Percentiles rank a stretch among this genome's conserved stretches.
These are phyloP conservation scores for Pachyramphus minor DNA, from an alignment of 2,113 vertebrate genomes.

Conservation along the genomic window DNA sequence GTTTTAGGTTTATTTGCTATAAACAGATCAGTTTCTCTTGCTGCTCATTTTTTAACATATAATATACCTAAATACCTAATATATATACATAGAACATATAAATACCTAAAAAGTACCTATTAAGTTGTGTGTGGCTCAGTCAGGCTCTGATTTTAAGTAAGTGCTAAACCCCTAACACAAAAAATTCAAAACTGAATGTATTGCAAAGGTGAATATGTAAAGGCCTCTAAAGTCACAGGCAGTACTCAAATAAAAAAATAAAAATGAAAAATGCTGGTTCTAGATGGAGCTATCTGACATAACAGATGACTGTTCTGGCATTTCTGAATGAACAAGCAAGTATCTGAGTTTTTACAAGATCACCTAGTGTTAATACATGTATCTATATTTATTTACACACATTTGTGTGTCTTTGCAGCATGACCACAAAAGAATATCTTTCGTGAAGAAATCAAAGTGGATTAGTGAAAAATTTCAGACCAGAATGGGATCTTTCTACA, in stretches of 20 bases:
- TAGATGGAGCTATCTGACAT: background rate
- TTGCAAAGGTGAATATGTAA: background rate
- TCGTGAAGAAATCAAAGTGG: background rate
- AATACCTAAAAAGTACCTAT: background rate
- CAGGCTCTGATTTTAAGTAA: background rate
- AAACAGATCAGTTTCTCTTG: background rate
- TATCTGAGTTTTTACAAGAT: background rate
- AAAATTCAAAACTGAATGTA: background rate
- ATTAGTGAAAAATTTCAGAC: background rate
- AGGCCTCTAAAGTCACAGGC: background rate
- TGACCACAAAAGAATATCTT: background rate
- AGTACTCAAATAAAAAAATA: background rate
- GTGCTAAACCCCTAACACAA: background rate
- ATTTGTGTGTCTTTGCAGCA: background rate
- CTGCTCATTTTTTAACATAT: background rate
- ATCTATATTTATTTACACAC: background rate
- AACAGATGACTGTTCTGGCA: background rate
- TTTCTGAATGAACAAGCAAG: background rate
- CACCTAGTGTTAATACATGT: background rate
- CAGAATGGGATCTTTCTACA: background rate
- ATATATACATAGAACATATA: background rate
- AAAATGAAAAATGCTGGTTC: background rate
- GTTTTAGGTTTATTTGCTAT: background rate
- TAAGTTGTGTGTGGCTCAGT: accelerated
- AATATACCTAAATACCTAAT: background rate